phyloP scores from a whole-genome alignment of 2,888 invertebrate genomes.

The Aphelenchoides bicaudatus region DNA sequence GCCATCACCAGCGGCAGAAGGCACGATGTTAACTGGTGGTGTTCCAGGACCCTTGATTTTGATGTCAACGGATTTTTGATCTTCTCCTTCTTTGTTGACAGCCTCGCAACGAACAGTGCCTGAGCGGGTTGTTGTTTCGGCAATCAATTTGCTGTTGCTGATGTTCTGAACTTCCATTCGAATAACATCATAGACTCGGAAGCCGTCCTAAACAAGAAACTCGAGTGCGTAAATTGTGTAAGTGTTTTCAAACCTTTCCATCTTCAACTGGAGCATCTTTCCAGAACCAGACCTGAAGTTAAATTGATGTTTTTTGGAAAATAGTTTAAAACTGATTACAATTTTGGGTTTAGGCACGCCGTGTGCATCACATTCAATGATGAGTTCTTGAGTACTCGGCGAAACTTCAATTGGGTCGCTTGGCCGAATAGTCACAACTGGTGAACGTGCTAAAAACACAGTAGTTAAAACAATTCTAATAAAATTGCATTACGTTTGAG shows the following conservation, averaged over 20 bases:
- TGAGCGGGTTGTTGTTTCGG: conserved; percentile 51
- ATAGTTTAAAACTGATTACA: too few species aligned
- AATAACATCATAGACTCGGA: conserved; percentile 55
- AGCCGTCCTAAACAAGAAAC: conserved; percentile 42
- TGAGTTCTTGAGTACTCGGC: conserved; percentile 52
- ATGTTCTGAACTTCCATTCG: conserved; percentile 48
- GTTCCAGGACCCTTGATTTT: conserved; percentile 54
- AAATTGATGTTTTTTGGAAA: too few species aligned
- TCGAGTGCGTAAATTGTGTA: not conserved
- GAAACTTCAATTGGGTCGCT: conserved; percentile 35
- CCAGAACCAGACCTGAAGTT: conserved; percentile 60
- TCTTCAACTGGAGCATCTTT: conserved; percentile 52
- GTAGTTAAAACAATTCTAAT: not conserved
- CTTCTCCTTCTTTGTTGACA: conserved; percentile 48
- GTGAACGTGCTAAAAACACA: conserved; percentile 42
- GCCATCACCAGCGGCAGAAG: conserved; percentile 53
- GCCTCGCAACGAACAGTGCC: conserved; percentile 54
- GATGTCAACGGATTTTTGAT: conserved; percentile 50
- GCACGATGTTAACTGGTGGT: conserved; percentile 42
- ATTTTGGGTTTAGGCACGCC: conserved; percentile 59
- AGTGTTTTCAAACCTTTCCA: conserved; percentile 43
- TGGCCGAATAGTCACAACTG: conserved; percentile 46
- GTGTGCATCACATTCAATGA: conserved; percentile 51
- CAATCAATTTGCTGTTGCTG: conserved; percentile 47
- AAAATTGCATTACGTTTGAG: conserved; percentile 37